Evolutionary conservation across 1,140 invertebrate genomes (phyloP), one percentile per base, ranked within the genome.

Genomic region (Caenorhabditis remanei): DNA sequence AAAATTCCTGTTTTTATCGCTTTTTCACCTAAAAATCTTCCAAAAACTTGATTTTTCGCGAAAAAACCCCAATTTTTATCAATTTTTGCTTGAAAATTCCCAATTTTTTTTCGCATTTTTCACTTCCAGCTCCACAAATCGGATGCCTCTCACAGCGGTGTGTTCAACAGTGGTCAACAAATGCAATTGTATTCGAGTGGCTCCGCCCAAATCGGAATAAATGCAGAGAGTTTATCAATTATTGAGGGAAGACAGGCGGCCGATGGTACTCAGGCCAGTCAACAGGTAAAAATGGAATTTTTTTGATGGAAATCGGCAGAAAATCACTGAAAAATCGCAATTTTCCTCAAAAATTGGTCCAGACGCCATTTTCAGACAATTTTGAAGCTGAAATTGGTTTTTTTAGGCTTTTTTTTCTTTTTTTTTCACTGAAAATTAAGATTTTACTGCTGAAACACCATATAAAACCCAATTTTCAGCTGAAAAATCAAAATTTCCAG

Each of bases 81-180:
- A n/a, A n/a, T n/a, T n/a, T n/a, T n/a, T n/a, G n/a, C n/a, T n/a
- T n/a, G n/a, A n/a, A n/a, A n/a, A n/a, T n/a, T n/a, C n/a, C n/a
- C n/a, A n/a, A n/a, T n/a, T n/a, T n/a, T n/a, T n/a, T n/a, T n/a
- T 32, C 56, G 6, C 1, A 50, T 58, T 71, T 79, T 21, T 8
- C 14, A 7, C 46, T 9, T 79, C 14, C 71, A 79, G 71, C 46
- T 79, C 43, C 71, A 79, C 71, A 79, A 79, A 79, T 50, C 71
- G 4, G 71, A 79, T 11, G 71, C 71, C n/a, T 79, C 71, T 0
- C 71, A 79, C n/a, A 2, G 41, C 2, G 21, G 21, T 9, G 46
- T 79, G 2, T 79, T 79, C 71, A n/a, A n/a, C n/a, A 46, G 46
- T 11, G 40, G 24, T 11, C 61, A 79, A 19, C 71, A 79, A 53